Percentiles rank a stretch among this genome's conserved stretches.
Evolutionary conservation across 2,113 vertebrate genomes (phyloP).

Genomic region (Myrmecobius fasciatus): DNA sequence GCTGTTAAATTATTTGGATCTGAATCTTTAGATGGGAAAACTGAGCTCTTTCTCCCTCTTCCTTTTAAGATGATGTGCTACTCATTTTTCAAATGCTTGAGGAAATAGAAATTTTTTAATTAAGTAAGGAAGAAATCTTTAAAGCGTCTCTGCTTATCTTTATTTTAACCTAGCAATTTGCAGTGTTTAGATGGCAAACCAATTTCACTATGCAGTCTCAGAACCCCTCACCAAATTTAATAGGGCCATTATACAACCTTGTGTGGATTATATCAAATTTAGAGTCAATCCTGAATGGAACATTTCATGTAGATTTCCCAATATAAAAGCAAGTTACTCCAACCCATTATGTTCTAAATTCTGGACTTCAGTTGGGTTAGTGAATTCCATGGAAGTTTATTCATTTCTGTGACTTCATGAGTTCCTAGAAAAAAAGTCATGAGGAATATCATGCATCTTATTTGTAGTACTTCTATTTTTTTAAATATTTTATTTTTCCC

Average conservation of each 20-base stretch:
- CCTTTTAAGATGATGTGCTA: conserved; percentile 14
- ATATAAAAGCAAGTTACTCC: neutral
- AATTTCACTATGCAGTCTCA: neutral
- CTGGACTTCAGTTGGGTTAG: neutral
- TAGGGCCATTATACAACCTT: neutral
- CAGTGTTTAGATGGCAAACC: neutral
- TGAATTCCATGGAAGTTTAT: neutral
- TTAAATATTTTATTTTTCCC: neutral
- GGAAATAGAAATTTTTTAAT: conserved; percentile 58
- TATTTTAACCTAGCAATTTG: neutral
- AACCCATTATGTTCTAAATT: neutral
- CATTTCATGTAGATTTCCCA: neutral
- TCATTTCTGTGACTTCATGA: neutral
- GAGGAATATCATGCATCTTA: neutral
- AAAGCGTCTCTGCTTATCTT: conserved; percentile 24
- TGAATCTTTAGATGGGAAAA: conserved; percentile 16
- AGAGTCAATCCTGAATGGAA: neutral
- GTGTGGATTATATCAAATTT: neutral
- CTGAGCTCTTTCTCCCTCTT: neutral
- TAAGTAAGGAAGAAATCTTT: conserved; percentile 55
- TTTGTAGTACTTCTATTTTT: neutral
- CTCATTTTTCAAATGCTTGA: conserved; percentile 48
- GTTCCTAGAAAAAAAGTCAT: neutral
- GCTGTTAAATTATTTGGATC: neutral
- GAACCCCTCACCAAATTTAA: neutral